These are phyloP conservation scores for Drusus annulatus DNA, from an alignment of 1,140 invertebrate genomes.

Conservation along the genomic window DNA sequence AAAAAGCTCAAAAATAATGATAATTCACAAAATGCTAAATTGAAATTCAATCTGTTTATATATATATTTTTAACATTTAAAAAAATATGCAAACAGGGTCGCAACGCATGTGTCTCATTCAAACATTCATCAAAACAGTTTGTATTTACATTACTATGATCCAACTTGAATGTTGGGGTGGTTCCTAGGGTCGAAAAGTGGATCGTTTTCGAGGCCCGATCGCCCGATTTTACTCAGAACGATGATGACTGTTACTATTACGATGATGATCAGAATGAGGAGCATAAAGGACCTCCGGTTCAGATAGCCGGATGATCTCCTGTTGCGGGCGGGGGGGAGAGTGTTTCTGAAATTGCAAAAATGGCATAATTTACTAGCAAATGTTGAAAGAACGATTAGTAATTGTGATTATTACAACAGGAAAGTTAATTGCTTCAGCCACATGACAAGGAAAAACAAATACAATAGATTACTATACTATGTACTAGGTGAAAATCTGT, in stretches of 20 bases:
- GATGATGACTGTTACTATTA: slow-evolving; percentile 62
- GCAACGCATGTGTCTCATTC: too few relatives aligned
- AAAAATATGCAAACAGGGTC: too few relatives aligned
- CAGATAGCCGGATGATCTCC: slow-evolving; percentile 59
- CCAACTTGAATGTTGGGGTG: slow-evolving; percentile 58
- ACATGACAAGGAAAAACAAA: too few relatives aligned
- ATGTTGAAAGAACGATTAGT: not conserved
- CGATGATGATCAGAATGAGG: slow-evolving; percentile 62
- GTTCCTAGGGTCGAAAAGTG: slow-evolving; percentile 61
- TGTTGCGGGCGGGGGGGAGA: slow-evolving; percentile 49
- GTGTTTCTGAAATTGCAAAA: slow-evolving; percentile 50
- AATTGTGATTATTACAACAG: not conserved
- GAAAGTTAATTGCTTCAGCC: not conserved
- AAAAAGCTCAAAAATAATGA: too few relatives aligned
- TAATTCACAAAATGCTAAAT: too few relatives aligned
- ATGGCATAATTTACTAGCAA: not conserved
- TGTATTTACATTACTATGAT: too few relatives aligned
- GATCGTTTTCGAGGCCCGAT: slow-evolving; percentile 65
- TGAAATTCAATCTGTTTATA: too few relatives aligned
- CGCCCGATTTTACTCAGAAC: slow-evolving; percentile 63
- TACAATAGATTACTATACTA: too few relatives aligned
- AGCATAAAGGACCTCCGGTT: slow-evolving; percentile 64
- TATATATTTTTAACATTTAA: too few relatives aligned
- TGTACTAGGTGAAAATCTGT: too few relatives aligned
- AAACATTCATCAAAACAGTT: too few relatives aligned